Evolutionary conservation across 2,797 vertebrate species (phyloP).

Genomic region (Lepilemur ruficaudatus): DNA sequence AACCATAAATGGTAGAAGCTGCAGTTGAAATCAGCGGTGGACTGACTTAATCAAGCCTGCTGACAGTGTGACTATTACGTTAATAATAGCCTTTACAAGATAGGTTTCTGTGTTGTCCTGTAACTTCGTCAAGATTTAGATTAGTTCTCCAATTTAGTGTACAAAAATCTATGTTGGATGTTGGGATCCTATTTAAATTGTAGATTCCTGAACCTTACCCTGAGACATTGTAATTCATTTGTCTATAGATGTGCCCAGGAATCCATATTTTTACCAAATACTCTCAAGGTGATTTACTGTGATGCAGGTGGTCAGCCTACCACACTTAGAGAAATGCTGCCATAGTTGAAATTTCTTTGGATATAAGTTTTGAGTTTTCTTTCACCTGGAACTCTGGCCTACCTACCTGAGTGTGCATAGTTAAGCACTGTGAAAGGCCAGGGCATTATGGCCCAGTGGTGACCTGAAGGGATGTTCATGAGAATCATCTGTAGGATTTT

Average conservation of each 20-base stretch:
- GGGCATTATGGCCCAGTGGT: background rate
- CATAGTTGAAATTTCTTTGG: background rate
- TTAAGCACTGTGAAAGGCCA: background rate
- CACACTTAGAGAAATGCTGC: background rate
- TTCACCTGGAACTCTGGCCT: background rate
- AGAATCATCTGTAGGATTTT: background rate
- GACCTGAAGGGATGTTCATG: background rate
- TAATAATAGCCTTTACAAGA: constrained; percentile 5
- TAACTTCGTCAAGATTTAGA: constrained; percentile 40
- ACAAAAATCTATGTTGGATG: background rate
- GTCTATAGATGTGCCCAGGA: background rate
- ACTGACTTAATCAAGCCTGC: background rate
- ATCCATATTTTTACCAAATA: constrained; percentile 2
- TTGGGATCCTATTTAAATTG: background rate
- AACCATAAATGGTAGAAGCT: background rate
- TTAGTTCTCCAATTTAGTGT: background rate
- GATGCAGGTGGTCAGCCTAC: background rate
- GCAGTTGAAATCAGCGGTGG: background rate
- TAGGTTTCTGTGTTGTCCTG: constrained; percentile 12
- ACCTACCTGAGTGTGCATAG: background rate
- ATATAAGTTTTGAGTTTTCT: background rate
- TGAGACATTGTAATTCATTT: background rate
- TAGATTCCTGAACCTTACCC: background rate
- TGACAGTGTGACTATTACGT: background rate
- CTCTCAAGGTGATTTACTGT: background rate